Evolutionary conservation across 2,888 invertebrate species (phyloP), one percentile per base, ranked within the genome.

Genomic region (Bugulina stolonifera): DNA sequence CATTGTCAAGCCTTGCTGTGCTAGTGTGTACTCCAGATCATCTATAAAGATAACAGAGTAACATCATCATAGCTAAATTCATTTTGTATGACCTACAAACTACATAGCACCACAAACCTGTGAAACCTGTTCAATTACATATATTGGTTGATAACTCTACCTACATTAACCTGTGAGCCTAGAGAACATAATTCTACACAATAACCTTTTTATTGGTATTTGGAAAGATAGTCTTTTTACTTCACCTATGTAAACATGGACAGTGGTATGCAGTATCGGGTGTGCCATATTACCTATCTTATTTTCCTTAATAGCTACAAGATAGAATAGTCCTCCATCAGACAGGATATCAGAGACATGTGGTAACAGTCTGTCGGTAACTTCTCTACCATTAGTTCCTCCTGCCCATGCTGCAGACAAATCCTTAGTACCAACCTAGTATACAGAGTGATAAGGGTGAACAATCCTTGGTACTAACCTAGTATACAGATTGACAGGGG

Each of bases 261-360:
- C n/a, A n/a, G n/a, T n/a, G n/a, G n/a, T n/a, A n/a, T n/a, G n/a
- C n/a, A n/a, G n/a, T n/a, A n/a, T n/a, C n/a, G n/a, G n/a, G n/a
- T n/a, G n/a, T n/a, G n/a, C n/a, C n/a, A n/a, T n/a, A n/a, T n/a
- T n/a, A 77, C 82, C 80, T 77, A 76, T 75, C 83, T 91, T 89
- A 87, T 99, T 99, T 82, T 95, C 93, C 85, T 91, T 90, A 75
- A 97, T 89, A 34, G 93, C 87, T 70, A 98, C 87, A 76, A 98
- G 86, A 84, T 97, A 99, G 84, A 95, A 92, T 1, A 91, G 86
- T 23, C 97, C 96, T 71, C 86, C 81, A 0, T 86, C 79, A n/a
- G 91, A 89, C 73, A 98, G 86, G 74, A 93, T 88, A 76, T 87
- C 83, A 76, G 90, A 88, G 81, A 95, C 87, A 78, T 87, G 84